Base-by-base conservation (phyloP, 2,797 vertebrate genomes). In the Schizopygopsis malacanthus region DNA sequence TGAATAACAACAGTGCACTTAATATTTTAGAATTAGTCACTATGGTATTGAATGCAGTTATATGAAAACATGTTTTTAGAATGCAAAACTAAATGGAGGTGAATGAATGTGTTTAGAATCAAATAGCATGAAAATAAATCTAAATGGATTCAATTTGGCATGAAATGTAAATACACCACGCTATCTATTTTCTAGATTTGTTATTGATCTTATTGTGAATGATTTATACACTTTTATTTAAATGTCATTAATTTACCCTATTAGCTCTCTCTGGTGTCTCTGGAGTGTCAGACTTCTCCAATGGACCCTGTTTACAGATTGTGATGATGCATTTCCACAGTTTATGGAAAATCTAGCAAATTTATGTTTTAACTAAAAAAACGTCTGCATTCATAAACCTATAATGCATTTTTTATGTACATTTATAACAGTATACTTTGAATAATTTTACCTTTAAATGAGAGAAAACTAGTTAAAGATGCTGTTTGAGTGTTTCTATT, bases 21-120 rank as follows among this genome's bases (percentile, higher is more conserved):
- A 69, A 52, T 41, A 84, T 33, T 67, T 5, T 33, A 33, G 12
- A 47, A 65, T 75, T n/a, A 41, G 3, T 13, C 20, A 22, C 2
- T 69, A 77, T 78, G 4, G 11, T 69, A 78, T 69, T 69, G 15
- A 70, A 43, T 13, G 8, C 20, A 52, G 12, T n/a, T 45, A 28
- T 20, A 63, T 45, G 2, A 65, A 80, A 18, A 80, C 8, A 61
- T 43, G 12, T 15, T 61, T 43, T 39, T 20, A 41, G 37, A 70
- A 16, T 65, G 13, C 25, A 76, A 54, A 22, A 33, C 52, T 76
- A 78, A 59, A 78, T 41, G 12, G 37, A 59, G 76, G 37, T 78
- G 52, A 59, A 41, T 78, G 25, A 78, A 41, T 15, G 6, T 41
- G 52, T 76, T 50, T 33, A 16, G n/a, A 73, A 28, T 33, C 9